Evolutionary conservation across 2,113 vertebrate species (phyloP).

Genomic region (Cyphomyrus plagiostoma): DNA sequence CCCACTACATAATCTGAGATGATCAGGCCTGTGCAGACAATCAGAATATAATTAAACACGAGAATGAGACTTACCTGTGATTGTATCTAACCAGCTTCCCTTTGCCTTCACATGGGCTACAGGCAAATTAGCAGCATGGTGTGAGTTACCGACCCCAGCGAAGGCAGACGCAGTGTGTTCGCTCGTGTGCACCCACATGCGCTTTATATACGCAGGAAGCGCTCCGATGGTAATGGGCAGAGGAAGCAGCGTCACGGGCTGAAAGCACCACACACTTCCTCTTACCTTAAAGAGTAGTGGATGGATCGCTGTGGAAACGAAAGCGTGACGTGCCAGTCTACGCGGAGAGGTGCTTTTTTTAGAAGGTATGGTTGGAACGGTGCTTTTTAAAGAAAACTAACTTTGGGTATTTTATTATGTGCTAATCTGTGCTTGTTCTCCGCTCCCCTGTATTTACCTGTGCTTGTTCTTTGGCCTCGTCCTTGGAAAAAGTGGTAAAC

Average conservation of each 20-base stretch:
- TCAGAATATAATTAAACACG: not conserved
- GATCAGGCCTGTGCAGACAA: not conserved
- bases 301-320: slow-evolving; percentile 17
- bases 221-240: slow-evolving; percentile 40
- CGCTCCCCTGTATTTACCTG: not conserved
- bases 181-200: slow-evolving; percentile 23
- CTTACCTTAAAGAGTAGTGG: slow-evolving; percentile 25
- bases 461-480: not conserved
- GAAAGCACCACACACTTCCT: slow-evolving; percentile 29
- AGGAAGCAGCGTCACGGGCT: slow-evolving; percentile 43
- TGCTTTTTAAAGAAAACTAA: not conserved
- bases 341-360: not conserved
- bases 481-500: not conserved
- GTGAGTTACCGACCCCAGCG: slow-evolving; percentile 14
- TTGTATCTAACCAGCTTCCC: slow-evolving; percentile 17
- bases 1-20: not conserved
- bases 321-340: not conserved
- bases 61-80: slow-evolving; percentile 27
- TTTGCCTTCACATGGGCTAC: slow-evolving; percentile 13
- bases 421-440: not conserved
- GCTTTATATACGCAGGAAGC: slow-evolving; percentile 40
- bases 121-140: slow-evolving; percentile 14
- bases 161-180: slow-evolving; percentile 25
- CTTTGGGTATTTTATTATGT: not conserved
- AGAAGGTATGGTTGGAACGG: not conserved